A percentile compares a stretch with the other conserved stretches of the same genome.
These are phyloP conservation scores for Holcopasites calliopsidis DNA, from an alignment of 1,140 invertebrate genomes.

Conservation along the genomic window DNA sequence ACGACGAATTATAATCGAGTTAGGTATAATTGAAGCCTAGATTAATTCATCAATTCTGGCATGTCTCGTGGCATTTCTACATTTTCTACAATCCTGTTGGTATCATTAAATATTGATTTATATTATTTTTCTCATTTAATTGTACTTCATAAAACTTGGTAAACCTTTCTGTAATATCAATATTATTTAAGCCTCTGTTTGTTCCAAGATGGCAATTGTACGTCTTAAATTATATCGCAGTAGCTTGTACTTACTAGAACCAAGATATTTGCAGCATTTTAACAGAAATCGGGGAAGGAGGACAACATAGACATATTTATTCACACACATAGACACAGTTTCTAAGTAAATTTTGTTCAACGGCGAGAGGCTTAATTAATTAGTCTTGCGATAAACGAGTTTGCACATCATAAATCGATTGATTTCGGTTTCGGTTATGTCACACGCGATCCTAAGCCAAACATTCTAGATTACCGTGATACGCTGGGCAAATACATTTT, in stretches of 20 bases:
- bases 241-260: no score
- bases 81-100: no score
- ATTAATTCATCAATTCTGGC: not conserved
- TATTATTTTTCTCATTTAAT: no score
- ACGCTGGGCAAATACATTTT: not conserved
- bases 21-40: not conserved
- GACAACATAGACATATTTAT: not conserved
- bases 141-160: no score
- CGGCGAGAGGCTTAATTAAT: not conserved
- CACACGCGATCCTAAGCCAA: not conserved
- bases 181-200: not conserved
- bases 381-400: not conserved
- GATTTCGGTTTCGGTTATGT: not conserved
- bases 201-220: no score
- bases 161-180: no score
- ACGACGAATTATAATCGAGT: not conserved
- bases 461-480: not conserved
- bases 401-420: constrained; percentile 13
- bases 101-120: no score
- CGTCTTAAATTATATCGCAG: no score
- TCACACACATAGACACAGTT: not conserved
- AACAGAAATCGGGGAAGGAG: not conserved
- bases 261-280: not conserved
- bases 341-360: not conserved
- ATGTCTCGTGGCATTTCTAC: no score